Evolutionary conservation across 1,140 invertebrate species (phyloP).

Genomic region (Ptiloglossa arizonensis): DNA sequence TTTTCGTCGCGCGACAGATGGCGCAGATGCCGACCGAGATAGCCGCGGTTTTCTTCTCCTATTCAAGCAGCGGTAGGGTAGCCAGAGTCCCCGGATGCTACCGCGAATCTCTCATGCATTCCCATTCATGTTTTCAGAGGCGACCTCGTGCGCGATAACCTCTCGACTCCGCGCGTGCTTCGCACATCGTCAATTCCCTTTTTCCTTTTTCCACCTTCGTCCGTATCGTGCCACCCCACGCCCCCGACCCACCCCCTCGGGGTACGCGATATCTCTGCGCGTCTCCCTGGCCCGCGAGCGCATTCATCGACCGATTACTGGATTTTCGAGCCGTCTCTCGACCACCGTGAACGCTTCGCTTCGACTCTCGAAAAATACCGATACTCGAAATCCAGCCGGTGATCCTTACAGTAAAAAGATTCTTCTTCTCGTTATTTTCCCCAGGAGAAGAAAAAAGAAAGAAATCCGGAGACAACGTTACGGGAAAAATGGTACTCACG

Average conservation of each 20-base stretch:
- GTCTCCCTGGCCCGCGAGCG: not conserved
- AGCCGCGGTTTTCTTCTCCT: conserved; percentile 20
- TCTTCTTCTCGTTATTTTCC: too few relatives aligned
- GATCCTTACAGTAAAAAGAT: too few relatives aligned
- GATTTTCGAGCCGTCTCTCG: not conserved
- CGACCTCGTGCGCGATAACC: conserved; percentile 33
- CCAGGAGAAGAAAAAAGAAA: too few relatives aligned
- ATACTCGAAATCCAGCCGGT: too few relatives aligned
- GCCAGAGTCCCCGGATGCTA: too few relatives aligned
- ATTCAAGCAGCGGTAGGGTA: conserved; percentile 22
- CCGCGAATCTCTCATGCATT: conserved; percentile 22
- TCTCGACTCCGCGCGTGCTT: conserved; percentile 9
- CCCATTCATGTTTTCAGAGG: conserved; percentile 42
- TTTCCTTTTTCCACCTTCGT: conserved; percentile 14
- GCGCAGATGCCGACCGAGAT: conserved; percentile 9
- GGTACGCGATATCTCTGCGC: not conserved
- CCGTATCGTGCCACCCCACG: not conserved
- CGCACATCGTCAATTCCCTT: not conserved
- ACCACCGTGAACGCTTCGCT: not conserved
- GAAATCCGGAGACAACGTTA: too few relatives aligned
- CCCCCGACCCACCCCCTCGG: not conserved
- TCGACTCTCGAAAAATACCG: too few relatives aligned
- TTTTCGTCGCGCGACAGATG: conserved; percentile 24
- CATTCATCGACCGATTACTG: conserved; percentile 22
- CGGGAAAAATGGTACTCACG: too few relatives aligned